A percentile compares a stretch with the other conserved stretches of the same genome.
Conservation (phyloP, 1,140 invertebrate genomes). For the Drosophila busckii region DNA sequence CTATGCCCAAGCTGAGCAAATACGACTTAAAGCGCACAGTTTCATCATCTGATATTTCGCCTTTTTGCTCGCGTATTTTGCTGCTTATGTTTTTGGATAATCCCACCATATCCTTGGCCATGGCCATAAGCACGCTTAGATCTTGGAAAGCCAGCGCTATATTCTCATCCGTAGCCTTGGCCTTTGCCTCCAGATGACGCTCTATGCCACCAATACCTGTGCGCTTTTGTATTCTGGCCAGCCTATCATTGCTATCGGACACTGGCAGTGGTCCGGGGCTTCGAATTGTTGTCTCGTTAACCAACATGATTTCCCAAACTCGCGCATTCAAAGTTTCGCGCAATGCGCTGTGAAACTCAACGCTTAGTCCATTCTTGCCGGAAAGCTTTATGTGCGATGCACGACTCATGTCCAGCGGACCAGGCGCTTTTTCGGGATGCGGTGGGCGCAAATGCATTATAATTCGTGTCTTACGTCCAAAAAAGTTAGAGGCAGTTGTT, state of each 20-base stretch:
- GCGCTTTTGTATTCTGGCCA: conserved; percentile 82
- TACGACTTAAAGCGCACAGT: conserved; percentile 97
- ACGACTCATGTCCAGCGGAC: conserved; percentile 86
- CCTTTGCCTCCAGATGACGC: conserved; percentile 92
- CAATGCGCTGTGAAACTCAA: conserved; percentile 84
- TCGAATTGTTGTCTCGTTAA: conserved; percentile 34
- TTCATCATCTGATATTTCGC: conserved; percentile 98
- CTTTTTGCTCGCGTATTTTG: conserved; percentile 96
- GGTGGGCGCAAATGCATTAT: conserved; percentile 88
- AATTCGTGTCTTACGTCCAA: conserved; percentile 89
- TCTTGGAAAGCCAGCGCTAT: conserved; percentile 97
- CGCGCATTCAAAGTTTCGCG: conserved; percentile 82
- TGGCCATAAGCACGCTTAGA: conserved; percentile 93
- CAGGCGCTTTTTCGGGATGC: conserved; percentile 83
- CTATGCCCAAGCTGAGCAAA: conserved; percentile 96
- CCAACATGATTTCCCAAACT: conserved; percentile 82
- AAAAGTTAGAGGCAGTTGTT: conserved; percentile 85
- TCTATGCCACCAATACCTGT: conserved; percentile 98
- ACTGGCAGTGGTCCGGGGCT: conserved; percentile 39
- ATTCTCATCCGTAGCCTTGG: conserved; percentile 93
- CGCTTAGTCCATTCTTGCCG: conserved; percentile 90
- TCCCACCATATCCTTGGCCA: conserved; percentile 98
- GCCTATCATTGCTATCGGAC: conserved; percentile 77
- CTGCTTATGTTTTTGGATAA: conserved; percentile 95
- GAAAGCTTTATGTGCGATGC: conserved; percentile 91